Base-by-base conservation (phyloP, 2,888 invertebrate genomes). In the Mythimna ferrago region DNA sequence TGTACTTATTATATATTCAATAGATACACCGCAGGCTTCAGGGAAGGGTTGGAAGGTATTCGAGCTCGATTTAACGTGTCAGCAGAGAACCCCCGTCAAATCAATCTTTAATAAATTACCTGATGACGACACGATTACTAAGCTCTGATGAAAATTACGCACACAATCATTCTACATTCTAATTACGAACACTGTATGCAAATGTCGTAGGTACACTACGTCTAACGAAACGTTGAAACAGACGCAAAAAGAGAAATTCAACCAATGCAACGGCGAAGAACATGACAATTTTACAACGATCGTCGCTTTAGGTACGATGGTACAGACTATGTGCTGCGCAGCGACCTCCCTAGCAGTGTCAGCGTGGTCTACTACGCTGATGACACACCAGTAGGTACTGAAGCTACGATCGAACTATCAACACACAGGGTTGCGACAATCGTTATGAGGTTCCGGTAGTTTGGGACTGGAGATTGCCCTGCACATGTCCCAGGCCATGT, bases 1-100 rank as follows among this genome's bases (percentile, higher is more conserved):
- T 63, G 41, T 54, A 69, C 74, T 71, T 61, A 81, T 71, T 81
- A 78, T 14, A 71, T 75, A 81, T 81, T 81, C 66, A 81, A 61
- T 74, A 64, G 66, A 65, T 76, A 69, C 44, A 80, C 78, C 62
- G n/a, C 61, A 65, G 11, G 64, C 19, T 71, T 53, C 53, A 21
- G 38, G 58, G 62, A 54, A 32, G 38, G 72, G 56, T 77, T 77
- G 44, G 5, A 53, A 69, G 53, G 65, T 60, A 80, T 72, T 73
- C 73, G 57, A 71, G 63, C 48, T n/a, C 63, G 71, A 75, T 78
- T 73, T 72, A 72, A 73, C 69, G 32, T 73, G 69, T 73, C 73
- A 69, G 48, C 53, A 69, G 60, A 19, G 11, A 53, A 71, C 71
- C 69, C 70, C 35, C 56, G 53, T 67, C 67, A 71, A 80, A 83